Percentiles rank a stretch among this genome's conserved stretches.
phyloP scores from a whole-genome alignment of 2,888 invertebrate species.

The Drosophila buzzatii region DNA sequence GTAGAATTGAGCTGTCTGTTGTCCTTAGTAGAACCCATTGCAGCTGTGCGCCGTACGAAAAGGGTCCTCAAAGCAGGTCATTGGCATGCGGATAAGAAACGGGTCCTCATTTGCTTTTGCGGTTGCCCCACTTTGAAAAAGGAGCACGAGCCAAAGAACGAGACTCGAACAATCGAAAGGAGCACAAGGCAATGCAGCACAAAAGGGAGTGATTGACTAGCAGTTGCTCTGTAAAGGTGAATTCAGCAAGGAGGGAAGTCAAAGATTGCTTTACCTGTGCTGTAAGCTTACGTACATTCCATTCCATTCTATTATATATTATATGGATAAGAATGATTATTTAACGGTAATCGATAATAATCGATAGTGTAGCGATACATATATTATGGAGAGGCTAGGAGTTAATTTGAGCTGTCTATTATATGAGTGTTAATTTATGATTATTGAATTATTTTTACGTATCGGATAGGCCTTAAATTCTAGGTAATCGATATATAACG shows the following conservation, averaged over 20 bases:
- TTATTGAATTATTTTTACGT: too few relatives aligned
- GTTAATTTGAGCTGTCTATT: too few relatives aligned
- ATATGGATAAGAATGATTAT: neutral
- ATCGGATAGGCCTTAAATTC: too few relatives aligned
- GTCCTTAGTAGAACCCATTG: conserved; percentile 11
- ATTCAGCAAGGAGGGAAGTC: neutral
- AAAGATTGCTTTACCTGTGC: neutral
- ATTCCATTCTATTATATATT: neutral
- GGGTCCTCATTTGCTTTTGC: conserved; percentile 62
- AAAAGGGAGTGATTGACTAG: neutral
- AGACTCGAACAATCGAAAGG: conserved; percentile 1
- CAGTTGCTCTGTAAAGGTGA: neutral
- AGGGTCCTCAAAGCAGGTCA: conserved; percentile 64
- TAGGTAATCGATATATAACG: too few relatives aligned
- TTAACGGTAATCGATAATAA: neutral
- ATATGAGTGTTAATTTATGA: too few relatives aligned
- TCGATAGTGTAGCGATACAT: too few relatives aligned
- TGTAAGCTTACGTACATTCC: neutral
- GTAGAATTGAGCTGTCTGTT: conserved; percentile 12
- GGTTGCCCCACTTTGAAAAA: conserved; percentile 56
- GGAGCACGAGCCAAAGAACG: conserved; percentile 51
- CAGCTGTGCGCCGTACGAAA: conserved; percentile 46
- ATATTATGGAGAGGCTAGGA: too few relatives aligned
- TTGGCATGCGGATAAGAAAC: conserved; percentile 61
- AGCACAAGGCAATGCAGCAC: neutral